Evolutionary conservation across 2,113 vertebrate genomes (phyloP).

Genomic region (Saccopteryx bilineata): DNA sequence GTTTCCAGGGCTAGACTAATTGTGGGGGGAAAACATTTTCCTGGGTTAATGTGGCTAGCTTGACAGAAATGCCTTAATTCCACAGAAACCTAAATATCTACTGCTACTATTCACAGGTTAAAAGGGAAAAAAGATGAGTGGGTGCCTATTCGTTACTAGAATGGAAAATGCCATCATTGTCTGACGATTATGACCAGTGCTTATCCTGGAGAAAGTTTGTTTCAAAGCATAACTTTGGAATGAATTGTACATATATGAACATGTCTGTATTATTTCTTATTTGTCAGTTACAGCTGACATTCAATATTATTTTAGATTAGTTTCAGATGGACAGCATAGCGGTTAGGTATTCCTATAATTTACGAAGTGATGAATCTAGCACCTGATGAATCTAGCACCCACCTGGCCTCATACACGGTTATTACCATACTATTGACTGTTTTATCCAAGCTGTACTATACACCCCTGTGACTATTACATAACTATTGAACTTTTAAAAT

Average conservation of each 20-base stretch:
- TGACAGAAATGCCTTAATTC: conserved; percentile 54
- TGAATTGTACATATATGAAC: background rate
- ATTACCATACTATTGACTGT: background rate
- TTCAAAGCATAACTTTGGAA: background rate
- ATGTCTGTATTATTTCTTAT: background rate
- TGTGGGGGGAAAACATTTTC: conserved; percentile 11
- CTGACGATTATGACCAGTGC: background rate
- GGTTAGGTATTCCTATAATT: background rate
- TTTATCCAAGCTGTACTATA: background rate
- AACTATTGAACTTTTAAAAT: background rate
- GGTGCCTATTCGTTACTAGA: background rate
- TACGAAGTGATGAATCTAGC: background rate
- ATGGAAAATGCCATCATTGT: background rate
- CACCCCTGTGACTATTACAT: background rate
- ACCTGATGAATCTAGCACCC: background rate
- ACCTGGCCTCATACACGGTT: background rate
- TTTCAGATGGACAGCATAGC: background rate
- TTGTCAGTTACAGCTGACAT: background rate
- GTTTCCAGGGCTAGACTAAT: conserved; percentile 65
- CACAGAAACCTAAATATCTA: conserved; percentile 4
- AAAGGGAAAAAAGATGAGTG: background rate
- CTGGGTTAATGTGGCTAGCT: conserved; percentile 41
- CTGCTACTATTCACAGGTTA: background rate
- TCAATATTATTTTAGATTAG: background rate
- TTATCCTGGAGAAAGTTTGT: background rate